Evolutionary conservation across 2,113 vertebrate genomes (phyloP), one percentile per base, ranked within the genome.

Genomic region (Nothocercus nigrocapillus): DNA sequence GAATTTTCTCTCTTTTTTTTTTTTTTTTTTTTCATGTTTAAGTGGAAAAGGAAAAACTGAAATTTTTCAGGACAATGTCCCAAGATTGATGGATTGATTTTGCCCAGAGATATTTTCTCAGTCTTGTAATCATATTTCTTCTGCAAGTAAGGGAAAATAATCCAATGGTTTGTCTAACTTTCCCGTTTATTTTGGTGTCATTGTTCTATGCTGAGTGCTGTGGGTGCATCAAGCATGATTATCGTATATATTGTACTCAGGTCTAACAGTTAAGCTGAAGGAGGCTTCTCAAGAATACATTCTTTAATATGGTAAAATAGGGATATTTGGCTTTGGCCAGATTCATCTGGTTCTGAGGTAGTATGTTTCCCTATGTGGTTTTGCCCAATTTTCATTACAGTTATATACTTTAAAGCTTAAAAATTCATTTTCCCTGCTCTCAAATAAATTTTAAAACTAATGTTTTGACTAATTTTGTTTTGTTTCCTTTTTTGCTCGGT

Each of bases 161-260:
- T n/a, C 72, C 53, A 42, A 36, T 61, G 20, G 5, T 0, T 0
- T 32, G 30, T 5, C 24, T 66, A 13, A 72, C 82, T 85, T 69
- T 40, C 53, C 3, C 2, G 0, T 53, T 78, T 70, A 21, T 86
- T 89, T 82, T 22, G 4, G 12, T 82, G 62, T 54, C 34, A 68
- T 25, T 82, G 28, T 42, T 94, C 21, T 18, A 5, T 36, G 14
- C 17, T 72, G 25, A 3, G 0, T 82, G 40, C 9, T 79, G 45
- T 82, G 47, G 25, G 53, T 73, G 44, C 59, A 66, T 58, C 18
- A 49, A 20, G 13, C 13, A 53, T 20, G 11, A 73, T 30, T 85
- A 4, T 24, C 13, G 28, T 0, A 0, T 36, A 15, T 32, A 28
- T 32, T 67, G 89, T 59, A 87, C 11, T 36, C 20, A 45, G n/a